Evolutionary conservation across 2,888 invertebrate genomes (phyloP), one percentile per base, ranked within the genome.

Genomic region (Tinea trinotella): DNA sequence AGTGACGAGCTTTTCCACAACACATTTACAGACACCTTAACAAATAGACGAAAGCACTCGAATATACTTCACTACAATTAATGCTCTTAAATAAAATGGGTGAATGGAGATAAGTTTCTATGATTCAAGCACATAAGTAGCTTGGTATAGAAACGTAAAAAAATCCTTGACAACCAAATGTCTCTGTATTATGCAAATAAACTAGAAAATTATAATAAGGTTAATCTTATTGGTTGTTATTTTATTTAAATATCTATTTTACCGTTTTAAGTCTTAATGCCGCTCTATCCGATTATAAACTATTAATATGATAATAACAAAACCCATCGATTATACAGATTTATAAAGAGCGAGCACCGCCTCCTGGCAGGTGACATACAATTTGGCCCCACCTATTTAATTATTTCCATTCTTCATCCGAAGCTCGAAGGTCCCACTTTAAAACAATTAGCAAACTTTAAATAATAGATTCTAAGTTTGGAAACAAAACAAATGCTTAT

Each of bases 371-470:
- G 74, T 73, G 76, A 72, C 66, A 66, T 63, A 66, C 64, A 12
- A 9, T 34, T 36, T 20, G 69, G 70, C 65, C 71, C 68, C 69
- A 64, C 64, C 53, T 49, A 52, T 67, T 67, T 67, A 68, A 72
- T 74, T 74, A 76, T 74, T 75, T 68, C 74, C 72, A 67, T 65
- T 64, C 66, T 67, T 64, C 62, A 65, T 65, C 64, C 34, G 67
- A 63, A 64, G 63, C 67, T 66, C 67, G 62, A 62, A 70, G 66
- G 61, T 64, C 62, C 59, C 64, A 71, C 70, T 76, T 74, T 62
- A 59, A 61, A 75, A 70, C 74, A 74, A 77, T 78, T 73, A 71
- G 64, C 58, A 59, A 72, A 70, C 66, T 71, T 62, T 64, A 48
- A 40, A 48, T 48, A 48, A 48, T 48, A 20, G 48, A 18, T 10